Percentiles rank a stretch among this genome's conserved stretches.
Evolutionary conservation across 1,140 invertebrate species (phyloP).

Genomic region (Scaptomyza pallida): DNA sequence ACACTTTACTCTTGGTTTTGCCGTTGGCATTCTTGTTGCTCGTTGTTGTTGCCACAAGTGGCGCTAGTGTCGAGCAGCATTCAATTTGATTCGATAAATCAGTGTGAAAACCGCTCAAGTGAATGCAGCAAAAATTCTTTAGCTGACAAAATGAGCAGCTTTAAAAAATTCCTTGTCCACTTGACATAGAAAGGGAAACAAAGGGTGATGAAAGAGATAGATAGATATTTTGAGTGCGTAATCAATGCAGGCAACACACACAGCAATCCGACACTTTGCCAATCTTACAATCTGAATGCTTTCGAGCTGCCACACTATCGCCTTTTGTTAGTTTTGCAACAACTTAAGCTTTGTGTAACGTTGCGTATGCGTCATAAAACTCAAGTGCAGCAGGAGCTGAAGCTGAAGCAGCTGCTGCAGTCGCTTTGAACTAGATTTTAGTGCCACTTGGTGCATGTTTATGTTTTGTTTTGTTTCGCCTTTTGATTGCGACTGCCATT

Average conservation of each 20-base stretch:
- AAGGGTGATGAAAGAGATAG: neutral
- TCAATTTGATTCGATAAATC: conserved; percentile 58
- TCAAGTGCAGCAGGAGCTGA: conserved; percentile 31
- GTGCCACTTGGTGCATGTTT: conserved; percentile 69
- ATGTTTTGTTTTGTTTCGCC: conserved; percentile 42
- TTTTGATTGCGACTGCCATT: conserved; percentile 45
- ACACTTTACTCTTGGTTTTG: conserved; percentile 46
- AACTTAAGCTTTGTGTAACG: conserved; percentile 59
- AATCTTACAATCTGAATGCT: conserved; percentile 27
- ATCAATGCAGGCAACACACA: conserved; percentile 30
- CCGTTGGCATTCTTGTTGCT: conserved; percentile 43
- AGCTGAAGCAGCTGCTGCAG: conserved; percentile 34
- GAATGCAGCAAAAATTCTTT: conserved; percentile 31
- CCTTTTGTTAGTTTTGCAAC: conserved; percentile 22
- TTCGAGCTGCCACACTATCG: conserved; percentile 40
- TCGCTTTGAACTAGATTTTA: conserved; percentile 39
- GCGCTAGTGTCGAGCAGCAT: conserved; percentile 44
- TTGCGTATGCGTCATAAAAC: conserved; percentile 72
- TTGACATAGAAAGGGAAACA: neutral
- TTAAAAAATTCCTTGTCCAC: conserved; percentile 1
- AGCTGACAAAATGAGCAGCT: conserved; percentile 46
- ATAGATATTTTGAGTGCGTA: conserved; percentile 18
- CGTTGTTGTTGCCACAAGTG: conserved; percentile 41
- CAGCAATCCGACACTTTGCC: conserved; percentile 50
- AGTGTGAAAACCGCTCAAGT: conserved; percentile 53